Percentiles rank a stretch among this genome's conserved stretches.
These are phyloP conservation scores for Hermodice carunculata DNA, from an alignment of 2,888 invertebrate genomes.

Conservation along the genomic window DNA sequence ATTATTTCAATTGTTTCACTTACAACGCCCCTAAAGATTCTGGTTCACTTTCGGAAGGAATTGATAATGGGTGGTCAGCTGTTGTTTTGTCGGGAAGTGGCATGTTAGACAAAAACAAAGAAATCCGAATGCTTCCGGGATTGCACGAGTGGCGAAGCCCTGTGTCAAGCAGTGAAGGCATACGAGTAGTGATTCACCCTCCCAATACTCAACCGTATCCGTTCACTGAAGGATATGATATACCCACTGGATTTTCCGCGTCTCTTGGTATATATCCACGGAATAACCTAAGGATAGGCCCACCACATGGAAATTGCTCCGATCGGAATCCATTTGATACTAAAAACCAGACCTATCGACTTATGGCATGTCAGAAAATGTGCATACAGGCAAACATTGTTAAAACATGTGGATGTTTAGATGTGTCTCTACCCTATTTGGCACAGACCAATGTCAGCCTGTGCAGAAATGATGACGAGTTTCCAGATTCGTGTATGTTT, in stretches of 20 bases:
- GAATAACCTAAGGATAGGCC: constrained; percentile 34
- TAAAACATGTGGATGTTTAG: constrained; percentile 33
- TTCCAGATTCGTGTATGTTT: constrained; percentile 37
- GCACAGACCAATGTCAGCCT: constrained; percentile 1
- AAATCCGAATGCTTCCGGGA: constrained; percentile 39
- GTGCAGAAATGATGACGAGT: constrained; percentile 29
- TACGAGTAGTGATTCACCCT: constrained; percentile 43
- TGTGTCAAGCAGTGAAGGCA: constrained; percentile 39
- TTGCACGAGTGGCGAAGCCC: constrained; percentile 39
- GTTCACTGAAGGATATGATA: constrained; percentile 42
- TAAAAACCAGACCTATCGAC: constrained; percentile 20
- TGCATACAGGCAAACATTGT: constrained; percentile 39
- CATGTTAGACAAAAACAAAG: constrained; percentile 38
- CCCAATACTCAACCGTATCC: constrained; percentile 41
- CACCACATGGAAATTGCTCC: constrained; percentile 41
- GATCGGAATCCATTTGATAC: constrained; percentile 32
- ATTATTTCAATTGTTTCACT: constrained; percentile 46
- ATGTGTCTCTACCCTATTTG: constrained; percentile 30
- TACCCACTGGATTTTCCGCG: constrained; percentile 42
- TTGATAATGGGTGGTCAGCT: constrained; percentile 46
- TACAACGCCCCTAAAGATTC: constrained; percentile 26
- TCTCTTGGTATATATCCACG: constrained; percentile 41
- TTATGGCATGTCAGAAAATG: constrained; percentile 41
- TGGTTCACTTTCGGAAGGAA: constrained; percentile 36
- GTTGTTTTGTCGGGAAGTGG: constrained; percentile 42